A percentile compares a stretch with the other conserved stretches of the same genome.
These are phyloP conservation scores for Cantharis rustica DNA, from an alignment of 2,888 invertebrate genomes.

Conservation along the genomic window DNA sequence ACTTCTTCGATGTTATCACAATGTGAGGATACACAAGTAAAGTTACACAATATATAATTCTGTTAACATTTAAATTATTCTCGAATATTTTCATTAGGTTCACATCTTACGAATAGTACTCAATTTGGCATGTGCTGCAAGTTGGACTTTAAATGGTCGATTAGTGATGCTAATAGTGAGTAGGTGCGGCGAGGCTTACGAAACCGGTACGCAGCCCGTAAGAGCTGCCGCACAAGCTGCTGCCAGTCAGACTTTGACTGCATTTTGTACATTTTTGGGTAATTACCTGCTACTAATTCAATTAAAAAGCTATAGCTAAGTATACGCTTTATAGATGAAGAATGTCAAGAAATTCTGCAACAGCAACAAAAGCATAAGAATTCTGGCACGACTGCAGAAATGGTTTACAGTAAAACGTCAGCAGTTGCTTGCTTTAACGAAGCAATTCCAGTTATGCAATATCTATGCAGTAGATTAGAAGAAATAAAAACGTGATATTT, in stretches of 20 bases:
- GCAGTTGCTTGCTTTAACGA: conserved; percentile 88
- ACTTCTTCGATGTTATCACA: conserved; percentile 80
- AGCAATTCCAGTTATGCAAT: conserved; percentile 87
- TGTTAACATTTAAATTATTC: not conserved
- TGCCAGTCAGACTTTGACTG: conserved; percentile 84
- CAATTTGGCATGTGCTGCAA: conserved; percentile 85
- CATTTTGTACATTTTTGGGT: conserved; percentile 84
- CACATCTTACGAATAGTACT: conserved; percentile 75
- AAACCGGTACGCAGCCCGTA: conserved; percentile 77
- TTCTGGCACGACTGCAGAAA: conserved; percentile 59
- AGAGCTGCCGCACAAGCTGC: conserved; percentile 89
- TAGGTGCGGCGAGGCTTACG: conserved; percentile 82
- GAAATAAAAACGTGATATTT: conserved; percentile 73
- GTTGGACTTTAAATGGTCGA: conserved; percentile 88
- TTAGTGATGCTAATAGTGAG: conserved; percentile 86
- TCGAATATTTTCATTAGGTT: conserved; percentile 52
- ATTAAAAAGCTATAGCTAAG: not conserved
- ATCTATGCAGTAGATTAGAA: conserved; percentile 82
- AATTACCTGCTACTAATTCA: conserved; percentile 9
- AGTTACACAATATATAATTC: not conserved
- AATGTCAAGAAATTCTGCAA: conserved; percentile 72
- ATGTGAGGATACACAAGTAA: conserved; percentile 86
- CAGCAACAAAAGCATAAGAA: conserved; percentile 58
- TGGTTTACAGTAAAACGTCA: conserved; percentile 62
- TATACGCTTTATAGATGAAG: conserved; percentile 67